Conservation (phyloP, 2,113 vertebrate species). For the Urocitellus parryii region DNA sequence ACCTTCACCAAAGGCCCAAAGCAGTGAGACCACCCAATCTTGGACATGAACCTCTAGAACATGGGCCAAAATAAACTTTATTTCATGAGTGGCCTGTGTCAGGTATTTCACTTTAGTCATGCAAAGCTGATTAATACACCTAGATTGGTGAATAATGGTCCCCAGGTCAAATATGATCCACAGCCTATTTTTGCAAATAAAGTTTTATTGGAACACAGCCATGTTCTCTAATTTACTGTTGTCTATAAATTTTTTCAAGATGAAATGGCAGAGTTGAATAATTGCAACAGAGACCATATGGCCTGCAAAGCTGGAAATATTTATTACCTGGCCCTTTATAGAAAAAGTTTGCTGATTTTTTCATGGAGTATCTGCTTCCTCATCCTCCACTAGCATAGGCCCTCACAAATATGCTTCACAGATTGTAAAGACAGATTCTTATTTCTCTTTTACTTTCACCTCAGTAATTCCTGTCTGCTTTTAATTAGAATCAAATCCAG, state of each 20-base stretch:
- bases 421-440: not conserved
- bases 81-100: not conserved
- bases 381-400: no score
- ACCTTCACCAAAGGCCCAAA: not conserved
- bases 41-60: not conserved
- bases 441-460: constrained; percentile 61
- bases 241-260: not conserved
- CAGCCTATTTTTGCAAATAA: not conserved
- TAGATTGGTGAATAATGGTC: not conserved
- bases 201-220: not conserved
- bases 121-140: not conserved
- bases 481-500: constrained; percentile 82
- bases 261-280: not conserved
- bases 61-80: not conserved
- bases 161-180: not conserved
- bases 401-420: not conserved
- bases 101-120: not conserved
- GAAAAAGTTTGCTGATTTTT: not conserved
- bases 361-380: not conserved
- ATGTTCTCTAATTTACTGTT: not conserved
- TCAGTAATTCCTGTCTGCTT: constrained; percentile 69
- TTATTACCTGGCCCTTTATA: constrained; percentile 1
- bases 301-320: not conserved
- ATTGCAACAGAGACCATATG: not conserved
- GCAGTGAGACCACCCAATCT: not conserved